A percentile compares a stretch with the other conserved stretches of the same genome.
Evolutionary conservation across 2,888 invertebrate genomes (phyloP).

Genomic region (Cantharis nigra): DNA sequence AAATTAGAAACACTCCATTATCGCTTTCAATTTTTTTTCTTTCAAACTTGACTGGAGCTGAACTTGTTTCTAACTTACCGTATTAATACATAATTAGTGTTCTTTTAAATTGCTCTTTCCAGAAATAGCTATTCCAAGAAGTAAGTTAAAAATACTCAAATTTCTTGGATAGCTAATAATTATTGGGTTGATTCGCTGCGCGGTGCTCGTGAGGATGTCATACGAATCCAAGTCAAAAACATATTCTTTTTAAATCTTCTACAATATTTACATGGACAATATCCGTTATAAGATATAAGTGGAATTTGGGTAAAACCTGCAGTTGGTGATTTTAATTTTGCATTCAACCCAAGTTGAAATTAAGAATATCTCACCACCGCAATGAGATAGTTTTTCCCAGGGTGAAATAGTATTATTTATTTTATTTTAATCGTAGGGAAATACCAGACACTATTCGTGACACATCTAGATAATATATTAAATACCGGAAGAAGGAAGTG

Average conservation of each 20-base stretch:
- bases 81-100: not conserved
- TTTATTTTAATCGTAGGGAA: not conserved
- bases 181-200: not conserved
- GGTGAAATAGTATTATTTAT: too few relatives aligned
- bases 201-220: not conserved
- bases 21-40: not conserved
- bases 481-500: not conserved
- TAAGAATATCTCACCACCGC: too few relatives aligned
- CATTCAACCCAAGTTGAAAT: too few relatives aligned
- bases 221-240: too few relatives aligned
- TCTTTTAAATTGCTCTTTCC: not conserved
- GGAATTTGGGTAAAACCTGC: too few relatives aligned
- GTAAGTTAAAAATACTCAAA: not conserved
- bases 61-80: not conserved
- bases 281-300: too few relatives aligned
- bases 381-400: too few relatives aligned
- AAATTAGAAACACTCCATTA: not conserved
- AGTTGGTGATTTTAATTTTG: too few relatives aligned
- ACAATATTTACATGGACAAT: too few relatives aligned
- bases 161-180: not conserved
- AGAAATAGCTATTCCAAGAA: not conserved
- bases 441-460: not conserved
- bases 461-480: not conserved
- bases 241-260: too few relatives aligned
- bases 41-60: not conserved